These are phyloP conservation scores for Himalopsyche anomala DNA, from an alignment of 2,888 invertebrate genomes.

Conservation along the genomic window DNA sequence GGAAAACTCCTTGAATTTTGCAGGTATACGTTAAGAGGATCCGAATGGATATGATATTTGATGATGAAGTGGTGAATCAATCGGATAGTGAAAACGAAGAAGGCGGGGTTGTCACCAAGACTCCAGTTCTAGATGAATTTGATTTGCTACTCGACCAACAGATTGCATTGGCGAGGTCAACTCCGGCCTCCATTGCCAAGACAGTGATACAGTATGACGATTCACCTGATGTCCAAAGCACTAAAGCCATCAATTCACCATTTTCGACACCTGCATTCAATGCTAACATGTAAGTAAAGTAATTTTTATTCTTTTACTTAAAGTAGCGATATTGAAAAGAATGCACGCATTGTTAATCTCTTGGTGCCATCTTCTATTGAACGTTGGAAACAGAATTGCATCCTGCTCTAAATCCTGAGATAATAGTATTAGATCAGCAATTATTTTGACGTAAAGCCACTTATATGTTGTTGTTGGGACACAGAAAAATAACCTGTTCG, in stretches of 20 bases:
- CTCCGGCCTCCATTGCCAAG: conserved; percentile 68
- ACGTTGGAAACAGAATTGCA: too few relatives aligned
- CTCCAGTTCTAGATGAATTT: conserved; percentile 79
- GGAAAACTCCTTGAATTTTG: conserved; percentile 64
- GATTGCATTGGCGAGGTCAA: conserved; percentile 78
- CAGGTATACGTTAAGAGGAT: conserved; percentile 83
- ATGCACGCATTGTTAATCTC: too few relatives aligned
- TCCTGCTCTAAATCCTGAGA: too few relatives aligned
- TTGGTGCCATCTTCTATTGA: too few relatives aligned
- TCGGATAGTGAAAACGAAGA: conserved; percentile 74
- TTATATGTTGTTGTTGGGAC: too few relatives aligned
- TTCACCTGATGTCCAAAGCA: conserved; percentile 51
- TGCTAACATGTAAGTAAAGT: neutral
- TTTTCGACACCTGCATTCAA: conserved; percentile 11
- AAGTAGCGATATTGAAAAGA: too few relatives aligned
- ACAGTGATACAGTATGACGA: conserved; percentile 62
- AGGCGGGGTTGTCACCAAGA: conserved; percentile 67
- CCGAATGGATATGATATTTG: conserved; percentile 78
- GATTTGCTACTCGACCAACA: conserved; percentile 81
- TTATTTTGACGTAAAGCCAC: too few relatives aligned
- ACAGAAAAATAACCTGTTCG: too few relatives aligned
- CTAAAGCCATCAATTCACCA: neutral
- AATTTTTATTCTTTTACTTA: too few relatives aligned
- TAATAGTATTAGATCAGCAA: too few relatives aligned
- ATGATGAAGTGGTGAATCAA: conserved; percentile 71